Evolutionary conservation across 2,113 vertebrate species (phyloP), one percentile per base, ranked within the genome.

Genomic region (Prinia subflava): DNA sequence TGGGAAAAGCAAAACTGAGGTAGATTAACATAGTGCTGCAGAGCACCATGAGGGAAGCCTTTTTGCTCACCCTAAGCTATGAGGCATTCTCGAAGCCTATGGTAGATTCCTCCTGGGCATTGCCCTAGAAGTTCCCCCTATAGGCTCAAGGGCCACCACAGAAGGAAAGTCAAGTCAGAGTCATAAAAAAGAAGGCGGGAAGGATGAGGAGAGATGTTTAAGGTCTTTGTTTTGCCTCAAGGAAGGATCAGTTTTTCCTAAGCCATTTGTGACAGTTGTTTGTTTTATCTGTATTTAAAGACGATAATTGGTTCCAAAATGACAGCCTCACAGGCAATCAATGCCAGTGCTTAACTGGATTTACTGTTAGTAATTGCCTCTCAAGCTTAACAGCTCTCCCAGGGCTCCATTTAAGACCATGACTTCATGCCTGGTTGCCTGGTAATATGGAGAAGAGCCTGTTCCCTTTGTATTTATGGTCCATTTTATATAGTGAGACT

Each of bases 251-350:
- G 44, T 28, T 89, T 63, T 56, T 92, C 62, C 81, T 87, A 75
- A 91, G 31, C 47, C 30, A 30, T 80, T 92, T 50, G 81, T 92
- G 64, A 87, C 62, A 82, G 74, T 87, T 95, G 87, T 67, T 96
- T 83, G 50, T 63, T 84, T 92, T 75, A 84, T 81, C 64, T 81
- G 64, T 67, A 91, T 92, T 91, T 94, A 89, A 92, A 91, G 63
- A 87, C 46, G 25, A 42, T n/a, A n/a, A 15, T 12, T 64, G 74
- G 28, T 79, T 90, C n/a, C 77, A 85, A 62, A 87, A 79, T 62
- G 19, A 56, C 13, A 79, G 57, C 27, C 20, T 91, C 63, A 65
- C 46, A 41, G 67, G 75, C 67, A 91, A 85, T 22, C 25, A 15
- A 18, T 52, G 12, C 9, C 62, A 62, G 57, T 53, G 46, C 46